Base-by-base conservation (phyloP, 2,113 vertebrate species). In the Argyrosomus japonicus region DNA sequence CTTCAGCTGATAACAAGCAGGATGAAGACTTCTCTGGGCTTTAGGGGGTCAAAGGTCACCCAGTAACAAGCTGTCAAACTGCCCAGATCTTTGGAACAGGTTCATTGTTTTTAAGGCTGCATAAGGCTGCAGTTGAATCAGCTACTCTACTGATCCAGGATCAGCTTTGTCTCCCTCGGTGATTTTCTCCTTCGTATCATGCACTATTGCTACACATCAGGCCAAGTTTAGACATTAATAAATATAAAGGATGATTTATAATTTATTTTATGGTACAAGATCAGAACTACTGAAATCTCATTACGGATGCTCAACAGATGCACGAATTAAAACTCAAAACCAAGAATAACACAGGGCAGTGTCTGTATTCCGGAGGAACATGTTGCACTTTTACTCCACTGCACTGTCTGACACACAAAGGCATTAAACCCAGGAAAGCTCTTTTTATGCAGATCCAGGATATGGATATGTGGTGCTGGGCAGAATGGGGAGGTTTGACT, bases 51-150 rank as follows among this genome's bases (percentile, higher is more conserved):
- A 85, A 74, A 84, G 73, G 77, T 84, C 70, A 40, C 3, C n/a
- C 62, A 18, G 11, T 82, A 86, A 86, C 51, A 70, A 63, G 56
- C 73, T 84, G 68, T 60, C 76, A 82, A 67, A 64, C 43, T 21
- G 56, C 57, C 56, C 58, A 61, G 50, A 61, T 60, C 47, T 51
- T 67, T 78, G 67, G 25, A 21, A 36, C 18, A 43, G 51, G 69
- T 56, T 71, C 65, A 36, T 82, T 25, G 60, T n/a, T 72, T 36
- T 36, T 36, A 68, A 75, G 68, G 61, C 40, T n/a, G 14, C 6
- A 3, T 14, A 29, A 18, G 62, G 73, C 54, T 68, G 25, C 56
- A 51, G 45, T n/a, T 17, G 25, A 75, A 63, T n/a, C 21, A 61
- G 53, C 57, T 14, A 1, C 13, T 67, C 9, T 29, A 17, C 71